A percentile compares a stretch with the other conserved stretches of the same genome.
Conservation (phyloP, 2,113 vertebrate genomes). For the Cheilinus undulatus region DNA sequence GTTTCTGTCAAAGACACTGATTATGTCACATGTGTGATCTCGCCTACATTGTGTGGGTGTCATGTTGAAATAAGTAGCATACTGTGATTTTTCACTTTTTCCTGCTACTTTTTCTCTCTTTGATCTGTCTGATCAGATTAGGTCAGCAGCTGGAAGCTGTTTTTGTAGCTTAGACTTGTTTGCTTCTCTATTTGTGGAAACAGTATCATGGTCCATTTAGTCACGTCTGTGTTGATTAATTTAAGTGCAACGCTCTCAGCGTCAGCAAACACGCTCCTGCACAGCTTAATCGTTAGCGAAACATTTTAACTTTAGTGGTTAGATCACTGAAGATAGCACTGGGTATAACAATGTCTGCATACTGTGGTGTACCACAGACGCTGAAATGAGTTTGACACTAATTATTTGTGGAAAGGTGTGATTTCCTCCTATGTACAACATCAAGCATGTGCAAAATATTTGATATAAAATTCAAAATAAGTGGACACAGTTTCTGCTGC, state of each 20-base stretch:
- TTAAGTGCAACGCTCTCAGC: slow-evolving; percentile 18
- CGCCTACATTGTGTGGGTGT: slow-evolving; percentile 11
- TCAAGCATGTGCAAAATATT: not conserved
- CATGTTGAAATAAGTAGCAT: slow-evolving; percentile 37
- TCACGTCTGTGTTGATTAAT: slow-evolving; percentile 65
- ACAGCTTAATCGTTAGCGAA: slow-evolving; percentile 21
- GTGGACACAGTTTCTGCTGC: slow-evolving; percentile 6
- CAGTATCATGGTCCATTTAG: slow-evolving; percentile 63
- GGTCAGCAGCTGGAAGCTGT: slow-evolving; percentile 23
- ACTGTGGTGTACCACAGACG: too few species aligned
- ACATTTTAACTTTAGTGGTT: slow-evolving; percentile 40
- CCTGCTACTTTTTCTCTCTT: slow-evolving; percentile 7
- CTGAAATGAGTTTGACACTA: too few species aligned
- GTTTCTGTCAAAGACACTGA: too few species aligned
- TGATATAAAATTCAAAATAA: slow-evolving; percentile 8
- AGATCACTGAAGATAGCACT: not conserved
- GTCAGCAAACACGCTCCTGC: slow-evolving; percentile 26
- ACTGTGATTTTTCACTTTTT: slow-evolving; percentile 46
- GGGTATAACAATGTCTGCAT: slow-evolving; percentile 12
- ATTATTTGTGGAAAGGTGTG: slow-evolving; percentile 1
- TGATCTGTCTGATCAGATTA: slow-evolving; percentile 44
- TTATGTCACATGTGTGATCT: too few species aligned
- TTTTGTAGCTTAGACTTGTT: slow-evolving; percentile 39
- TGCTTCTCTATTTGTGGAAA: slow-evolving; percentile 45
- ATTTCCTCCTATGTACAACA: not conserved